Evolutionary conservation across 2,797 vertebrate species (phyloP).

Genomic region (Pogoniulus pusillus): DNA sequence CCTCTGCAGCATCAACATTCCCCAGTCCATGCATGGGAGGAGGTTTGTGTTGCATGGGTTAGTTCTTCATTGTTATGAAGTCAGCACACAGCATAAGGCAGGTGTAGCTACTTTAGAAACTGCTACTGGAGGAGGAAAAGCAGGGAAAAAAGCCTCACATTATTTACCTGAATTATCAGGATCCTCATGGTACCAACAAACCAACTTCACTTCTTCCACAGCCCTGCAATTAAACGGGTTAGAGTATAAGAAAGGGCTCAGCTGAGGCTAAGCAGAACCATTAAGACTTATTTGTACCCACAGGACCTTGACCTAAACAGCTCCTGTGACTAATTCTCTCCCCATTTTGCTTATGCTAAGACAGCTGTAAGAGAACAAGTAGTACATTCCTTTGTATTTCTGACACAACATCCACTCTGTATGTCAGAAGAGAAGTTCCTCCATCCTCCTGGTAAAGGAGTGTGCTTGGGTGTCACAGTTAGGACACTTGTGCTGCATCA

Average conservation of each 20-base stretch:
- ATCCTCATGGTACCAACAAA: accelerated
- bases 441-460: not conserved
- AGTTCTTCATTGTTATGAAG: not conserved
- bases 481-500: not conserved
- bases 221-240: not conserved
- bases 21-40: accelerated
- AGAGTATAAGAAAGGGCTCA: not conserved
- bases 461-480: not conserved
- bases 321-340: not conserved
- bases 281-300: not conserved
- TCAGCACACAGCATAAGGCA: not conserved
- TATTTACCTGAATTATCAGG: not conserved
- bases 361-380: not conserved
- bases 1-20: not conserved
- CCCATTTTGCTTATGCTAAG: not conserved
- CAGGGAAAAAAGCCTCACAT: no score
- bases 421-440: not conserved
- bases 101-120: not conserved
- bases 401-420: not conserved
- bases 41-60: accelerated
- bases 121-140: accelerated
- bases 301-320: not conserved
- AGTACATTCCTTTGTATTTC: not conserved
- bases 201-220: accelerated
- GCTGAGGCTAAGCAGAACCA: not conserved